Conservation (phyloP, 2,797 vertebrate species). For the Microhierax caerulescens region DNA sequence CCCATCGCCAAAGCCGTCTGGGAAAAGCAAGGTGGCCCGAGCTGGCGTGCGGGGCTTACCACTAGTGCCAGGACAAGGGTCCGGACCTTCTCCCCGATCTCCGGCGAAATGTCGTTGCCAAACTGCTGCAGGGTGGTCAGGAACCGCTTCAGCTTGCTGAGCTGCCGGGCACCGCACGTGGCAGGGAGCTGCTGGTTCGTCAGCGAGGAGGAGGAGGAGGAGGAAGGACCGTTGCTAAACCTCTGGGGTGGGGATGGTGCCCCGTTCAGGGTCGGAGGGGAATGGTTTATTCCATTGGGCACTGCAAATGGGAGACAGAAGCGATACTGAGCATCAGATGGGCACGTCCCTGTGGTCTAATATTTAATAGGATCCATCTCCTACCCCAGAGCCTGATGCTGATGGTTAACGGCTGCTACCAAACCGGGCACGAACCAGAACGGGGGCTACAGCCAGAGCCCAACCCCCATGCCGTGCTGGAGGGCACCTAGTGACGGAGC, state of each 20-base stretch:
- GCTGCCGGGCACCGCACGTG: constrained; percentile 95
- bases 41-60: constrained; percentile 73
- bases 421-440: background rate
- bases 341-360: fast-evolving
- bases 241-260: constrained; percentile 96
- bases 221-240: constrained; percentile 95
- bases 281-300: constrained; percentile 96
- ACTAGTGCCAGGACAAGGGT: constrained; percentile 93
- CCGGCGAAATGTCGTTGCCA: constrained; percentile 97
- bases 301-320: constrained; percentile 74
- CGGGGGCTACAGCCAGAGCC: background rate
- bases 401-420: background rate
- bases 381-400: background rate
- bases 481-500: background rate
- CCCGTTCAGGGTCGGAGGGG: constrained; percentile 92
- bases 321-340: fast-evolving
- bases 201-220: constrained; percentile 94
- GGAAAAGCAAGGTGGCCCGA: background rate
- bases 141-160: constrained; percentile 98
- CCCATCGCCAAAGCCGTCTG: fast-evolving
- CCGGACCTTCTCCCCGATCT: constrained; percentile 97
- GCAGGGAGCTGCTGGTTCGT: constrained; percentile 98
- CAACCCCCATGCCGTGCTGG: fast-evolving
- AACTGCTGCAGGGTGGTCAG: constrained; percentile 98
- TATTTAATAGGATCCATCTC: background rate